Base-by-base conservation (phyloP, 2,888 invertebrate genomes). In the Pimpla rufipes region DNA sequence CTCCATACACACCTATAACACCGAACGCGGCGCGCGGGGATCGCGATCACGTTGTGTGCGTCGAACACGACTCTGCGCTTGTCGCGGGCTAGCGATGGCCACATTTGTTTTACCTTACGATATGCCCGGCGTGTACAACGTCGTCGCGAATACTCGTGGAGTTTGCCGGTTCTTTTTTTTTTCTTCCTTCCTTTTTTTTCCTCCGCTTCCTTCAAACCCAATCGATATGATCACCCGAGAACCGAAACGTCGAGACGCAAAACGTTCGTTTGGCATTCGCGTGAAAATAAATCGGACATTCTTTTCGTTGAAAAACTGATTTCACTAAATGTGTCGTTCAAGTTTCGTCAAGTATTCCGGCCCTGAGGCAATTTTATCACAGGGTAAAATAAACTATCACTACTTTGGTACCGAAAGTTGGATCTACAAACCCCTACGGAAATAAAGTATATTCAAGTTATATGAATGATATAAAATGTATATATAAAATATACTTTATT, bases 11-110 rank as follows among this genome's bases (percentile, higher is more conserved):
- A 62, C 55, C 50, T 35, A 52, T 64, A 29, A 29, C 29, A 29
- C 29, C n/a, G n/a, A 75, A 64, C 35, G 64, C 87, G 83, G 85
- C 89, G 89, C n/a, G 86, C 86, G 88, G 87, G 84, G 85, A 78
- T 86, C 86, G 85, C 84, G 85, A 86, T 89, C 87, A 83, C 85
- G 84, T 85, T 85, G 55, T n/a, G 74, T 29, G 11, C 71, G 45
- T 64, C 71, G 75, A 82, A 78, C 81, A 71, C 78, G 77, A 55
- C 57, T 73, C 40, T 37, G 16, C 68, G 52, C 67, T 52, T 68
- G 77, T 73, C 40, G 57, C 57, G 37, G 57, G 40, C 57, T 16
- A 16, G 57, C 59, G 47, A 67, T 47, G 57, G 40, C 42, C 76
- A 67, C 71, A 71, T 77, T 81, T 59, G 42, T 73, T 81, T 73